Base-by-base conservation (phyloP, 2,797 vertebrate genomes). In the Pterois miles region DNA sequence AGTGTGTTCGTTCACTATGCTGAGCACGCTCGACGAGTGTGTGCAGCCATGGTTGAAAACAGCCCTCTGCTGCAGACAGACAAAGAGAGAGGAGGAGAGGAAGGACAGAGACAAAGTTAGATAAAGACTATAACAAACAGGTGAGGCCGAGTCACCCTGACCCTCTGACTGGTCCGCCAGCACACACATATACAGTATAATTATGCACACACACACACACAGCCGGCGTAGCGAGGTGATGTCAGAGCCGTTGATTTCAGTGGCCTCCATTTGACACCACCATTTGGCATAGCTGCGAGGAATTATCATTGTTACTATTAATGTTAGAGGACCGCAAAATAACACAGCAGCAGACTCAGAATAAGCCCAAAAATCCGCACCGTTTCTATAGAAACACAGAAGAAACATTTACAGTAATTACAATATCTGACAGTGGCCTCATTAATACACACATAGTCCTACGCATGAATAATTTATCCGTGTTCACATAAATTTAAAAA, bases 11-110 rank as follows among this genome's bases (percentile, higher is more conserved):
- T 71, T 87, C 65, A 73, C 84, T 88, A 88, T 90, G 82, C 87
- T 79, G 77, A 85, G 81, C 86, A 88, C 81, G 65, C 80, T 78
- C 57, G n/a, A 34, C 8, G 57, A 65, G 78, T 63, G 73, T 85
- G 86, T 80, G 82, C 86, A 89, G 88, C 78, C 88, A 82, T 69
- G 86, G 71, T 69, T 90, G 88, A 85, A 88, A 85, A 59, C 71
- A 40, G 29, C 77, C 46, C 74, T 67, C 56, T 81, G 80, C 60
- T 71, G 64, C 58, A 33, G 50, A 56, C 33, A 72, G 63, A 71
- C 53, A 54, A 62, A 62, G 65, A 48, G 38, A 64, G 40, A 40
- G 23, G 34, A 10, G 46, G 46, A 22, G n/a, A 31, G 9, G 36
- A 68, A 31, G 64, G 31, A 71, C 8, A 33, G 68, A 73, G 58